Conservation (phyloP, 2,888 invertebrate genomes). For the Sisyra terminalis region DNA sequence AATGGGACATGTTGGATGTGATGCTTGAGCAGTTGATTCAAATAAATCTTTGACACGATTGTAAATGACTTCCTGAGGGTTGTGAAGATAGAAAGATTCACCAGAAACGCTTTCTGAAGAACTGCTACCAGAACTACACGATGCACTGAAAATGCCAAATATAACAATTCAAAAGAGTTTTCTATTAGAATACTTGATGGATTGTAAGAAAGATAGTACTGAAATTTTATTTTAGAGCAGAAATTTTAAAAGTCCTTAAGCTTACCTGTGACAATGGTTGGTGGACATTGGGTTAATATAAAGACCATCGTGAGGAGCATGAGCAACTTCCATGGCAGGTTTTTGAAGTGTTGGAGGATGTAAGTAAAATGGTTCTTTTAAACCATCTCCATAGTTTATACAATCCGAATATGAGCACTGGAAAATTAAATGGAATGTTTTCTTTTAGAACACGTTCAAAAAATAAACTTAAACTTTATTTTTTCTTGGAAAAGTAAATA, state of each 20-base stretch:
- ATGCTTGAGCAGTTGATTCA: conserved; percentile 31
- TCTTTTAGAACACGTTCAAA: background rate
- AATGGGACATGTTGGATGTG: conserved; percentile 11
- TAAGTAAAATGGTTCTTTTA: conserved; percentile 51
- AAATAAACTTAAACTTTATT: background rate
- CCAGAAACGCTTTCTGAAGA: conserved; percentile 34
- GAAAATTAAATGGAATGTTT: background rate
- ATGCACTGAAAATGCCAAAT: conserved; percentile 2
- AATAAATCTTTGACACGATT: conserved; percentile 74
- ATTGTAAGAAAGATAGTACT: background rate
- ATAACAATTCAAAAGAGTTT: too few species aligned
- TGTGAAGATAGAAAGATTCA: conserved; percentile 75
- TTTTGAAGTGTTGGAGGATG: conserved; percentile 44
- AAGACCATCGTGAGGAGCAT: conserved; percentile 55
- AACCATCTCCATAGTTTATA: conserved; percentile 9
- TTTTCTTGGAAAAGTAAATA: background rate
- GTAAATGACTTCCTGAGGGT: conserved; percentile 62
- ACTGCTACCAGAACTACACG: conserved; percentile 20
- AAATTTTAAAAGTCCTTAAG: background rate
- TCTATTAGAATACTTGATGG: too few species aligned
- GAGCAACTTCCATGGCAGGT: conserved; percentile 23
- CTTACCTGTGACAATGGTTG: conserved; percentile 23
- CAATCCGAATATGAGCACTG: conserved; percentile 7
- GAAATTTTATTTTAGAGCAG: background rate
- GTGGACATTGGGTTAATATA: conserved; percentile 69